A percentile compares a stretch with the other conserved stretches of the same genome.
These are phyloP conservation scores for Drosophila birchii DNA, from an alignment of 2,888 invertebrate genomes.

Conservation along the genomic window DNA sequence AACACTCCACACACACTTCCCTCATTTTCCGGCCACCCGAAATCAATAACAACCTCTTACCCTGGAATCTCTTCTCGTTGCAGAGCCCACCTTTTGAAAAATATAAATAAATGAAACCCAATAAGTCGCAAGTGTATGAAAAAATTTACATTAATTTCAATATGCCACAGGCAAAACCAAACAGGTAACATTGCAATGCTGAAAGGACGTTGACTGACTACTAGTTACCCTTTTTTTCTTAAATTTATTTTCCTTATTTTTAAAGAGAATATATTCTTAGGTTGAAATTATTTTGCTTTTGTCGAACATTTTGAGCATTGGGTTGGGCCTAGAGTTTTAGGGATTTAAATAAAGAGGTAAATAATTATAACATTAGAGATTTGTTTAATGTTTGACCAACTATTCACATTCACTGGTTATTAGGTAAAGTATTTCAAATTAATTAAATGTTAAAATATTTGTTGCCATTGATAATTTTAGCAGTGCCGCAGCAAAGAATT, in stretches of 20 bases:
- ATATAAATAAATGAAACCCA: conserved; percentile 9
- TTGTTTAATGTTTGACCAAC: too few relatives aligned
- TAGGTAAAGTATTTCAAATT: too few relatives aligned
- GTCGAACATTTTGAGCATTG: too few relatives aligned
- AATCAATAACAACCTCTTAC: conserved; percentile 12
- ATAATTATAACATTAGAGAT: too few relatives aligned
- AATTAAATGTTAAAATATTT: too few relatives aligned
- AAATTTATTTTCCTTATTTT: background rate
- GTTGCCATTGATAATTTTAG: too few relatives aligned
- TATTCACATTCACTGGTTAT: too few relatives aligned
- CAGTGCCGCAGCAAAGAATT: too few relatives aligned
- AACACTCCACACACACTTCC: background rate
- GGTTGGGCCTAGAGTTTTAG: too few relatives aligned
- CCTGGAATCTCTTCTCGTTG: background rate
- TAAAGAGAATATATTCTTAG: too few relatives aligned
- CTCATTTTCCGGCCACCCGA: background rate
- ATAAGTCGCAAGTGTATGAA: conserved; percentile 13
- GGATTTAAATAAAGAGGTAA: too few relatives aligned
- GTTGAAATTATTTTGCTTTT: too few relatives aligned
- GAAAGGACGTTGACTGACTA: background rate
- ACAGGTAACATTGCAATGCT: background rate
- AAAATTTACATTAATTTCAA: conserved; percentile 7
- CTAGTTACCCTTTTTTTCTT: background rate
- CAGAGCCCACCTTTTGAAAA: background rate
- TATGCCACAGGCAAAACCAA: conserved; percentile 5